Evolutionary conservation across 2,113 vertebrate species (phyloP).

Genomic region (Pelodiscus sinensis): DNA sequence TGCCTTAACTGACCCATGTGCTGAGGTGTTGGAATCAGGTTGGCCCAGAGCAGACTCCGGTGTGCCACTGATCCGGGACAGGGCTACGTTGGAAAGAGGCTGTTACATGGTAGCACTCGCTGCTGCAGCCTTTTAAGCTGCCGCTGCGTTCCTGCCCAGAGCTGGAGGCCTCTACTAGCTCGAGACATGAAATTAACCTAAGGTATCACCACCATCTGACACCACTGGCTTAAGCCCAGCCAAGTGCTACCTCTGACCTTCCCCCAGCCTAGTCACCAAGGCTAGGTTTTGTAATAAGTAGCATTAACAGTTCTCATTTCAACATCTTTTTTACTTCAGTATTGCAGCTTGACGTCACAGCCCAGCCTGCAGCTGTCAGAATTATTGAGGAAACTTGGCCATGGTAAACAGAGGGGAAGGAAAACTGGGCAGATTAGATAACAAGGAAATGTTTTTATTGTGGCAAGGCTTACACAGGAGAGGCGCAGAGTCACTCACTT

Average conservation of each 20-base stretch:
- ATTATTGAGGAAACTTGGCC: constrained; percentile 67
- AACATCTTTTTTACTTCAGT: background rate
- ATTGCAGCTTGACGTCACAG: constrained; percentile 16
- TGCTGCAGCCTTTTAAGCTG: background rate
- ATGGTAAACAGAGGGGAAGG: constrained; percentile 13
- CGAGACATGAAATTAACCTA: fast-evolving
- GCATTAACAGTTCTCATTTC: background rate
- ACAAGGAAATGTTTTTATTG: constrained; percentile 27
- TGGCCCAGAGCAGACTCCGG: background rate
- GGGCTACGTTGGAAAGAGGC: background rate
- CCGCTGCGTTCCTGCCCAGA: background rate
- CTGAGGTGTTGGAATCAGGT: background rate
- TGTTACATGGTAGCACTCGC: background rate
- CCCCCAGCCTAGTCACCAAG: background rate
- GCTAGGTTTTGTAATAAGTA: background rate
- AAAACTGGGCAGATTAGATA: constrained; percentile 67
- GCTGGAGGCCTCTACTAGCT: fast-evolving
- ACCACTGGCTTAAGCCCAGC: background rate
- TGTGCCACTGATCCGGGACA: background rate
- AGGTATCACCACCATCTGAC: fast-evolving
- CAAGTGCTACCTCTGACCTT: fast-evolving
- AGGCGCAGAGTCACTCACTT: background rate
- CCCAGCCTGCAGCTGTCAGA: constrained; percentile 71
- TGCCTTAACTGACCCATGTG: background rate
- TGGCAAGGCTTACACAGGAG: background rate